Evolutionary conservation across 2,113 vertebrate species (phyloP), one percentile per base, ranked within the genome.

Genomic region (Podarcis muralis): DNA sequence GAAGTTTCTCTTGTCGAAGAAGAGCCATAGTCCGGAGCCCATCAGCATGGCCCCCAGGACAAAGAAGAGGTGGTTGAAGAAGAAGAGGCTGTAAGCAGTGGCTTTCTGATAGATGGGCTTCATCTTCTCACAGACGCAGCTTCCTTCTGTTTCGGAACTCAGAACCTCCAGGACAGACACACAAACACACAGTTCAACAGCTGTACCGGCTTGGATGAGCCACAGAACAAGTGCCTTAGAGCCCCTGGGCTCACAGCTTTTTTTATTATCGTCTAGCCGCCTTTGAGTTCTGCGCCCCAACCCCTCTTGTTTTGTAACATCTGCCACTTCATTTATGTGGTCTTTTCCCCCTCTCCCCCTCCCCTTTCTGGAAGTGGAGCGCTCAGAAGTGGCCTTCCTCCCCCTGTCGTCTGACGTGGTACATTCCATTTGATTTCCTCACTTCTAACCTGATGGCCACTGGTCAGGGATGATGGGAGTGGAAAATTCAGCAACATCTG

Each of bases 41-140:
- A 86, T 3, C 9, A 86, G 13, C 85, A 78, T 18, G 1, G 57
- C 37, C 6, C 85, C 85, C 62, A 86, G 23, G 12, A 78, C 30
- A 48, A 86, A 78, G 18, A 86, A 86, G 22, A 86, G 22, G 18
- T 66, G 18, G 40, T 86, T 86, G 62, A 86, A 86, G 74, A 86
- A 86, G 27, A 86, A 48, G 30, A 86, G 76, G 4, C 43, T 23
- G 59, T 68, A 78, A 11, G 6, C 20, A 3, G 75, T 16, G 75
- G 40, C 37, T 15, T 53, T 86, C 27, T 16, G 12, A 20, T 53
- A 77, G 35, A 8, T n/a, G 13, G n/a, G 1, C 20, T 18, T 11
- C 85, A 86, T 77, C n/a, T 16, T 62, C 27, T 30, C 20, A 40
- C 74, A 16, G 40, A n/a, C n/a, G 5, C 6, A 32, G 68, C 37